Evolutionary conservation across 2,797 vertebrate species (phyloP), one percentile per base, ranked within the genome.

Genomic region (Chrysolophus pictus): DNA sequence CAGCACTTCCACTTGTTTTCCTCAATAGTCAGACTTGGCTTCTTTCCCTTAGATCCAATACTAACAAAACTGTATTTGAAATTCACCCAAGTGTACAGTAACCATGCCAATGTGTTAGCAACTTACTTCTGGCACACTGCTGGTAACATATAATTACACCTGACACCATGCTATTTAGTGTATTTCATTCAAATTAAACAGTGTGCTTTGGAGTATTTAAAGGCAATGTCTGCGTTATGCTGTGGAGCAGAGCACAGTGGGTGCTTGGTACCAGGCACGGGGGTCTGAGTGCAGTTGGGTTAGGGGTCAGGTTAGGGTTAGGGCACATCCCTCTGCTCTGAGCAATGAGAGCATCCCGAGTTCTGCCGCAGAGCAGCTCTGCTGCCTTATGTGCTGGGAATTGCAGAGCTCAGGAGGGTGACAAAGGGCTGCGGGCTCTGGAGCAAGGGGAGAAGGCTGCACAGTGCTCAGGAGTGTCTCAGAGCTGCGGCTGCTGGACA

Each of bases 121-220:
- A 11, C 96, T 96, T 96, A 94, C 97, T 95, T 75, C 97, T 96
- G 96, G 96, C 97, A 90, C 35, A 4, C 95, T 55, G 95, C 79
- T 23, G 94, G 94, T 83, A 97, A 95, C 95, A 93, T 97, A 96
- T 95, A 97, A 97, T 97, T 97, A 97, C 97, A 96, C 96, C 97
- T 97, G 96, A 97, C 96, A 95, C 96, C 94, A 31, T 97, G 83
- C 96, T 96, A 97, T 95, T 97, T 97, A 96, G 97, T 74, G 96
- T 81, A 87, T 95, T 97, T 90, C 97, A 80, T 92, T 92, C 96
- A 44, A 94, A 94, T 42, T 88, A 82, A 94, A 94, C 92, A 92
- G 85, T 3, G 70, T 2, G 13, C 85, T 84, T 44, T 60, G 37
- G 33, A 8, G 35, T 23, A 21, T 19, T 69, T 42, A 37, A 58